These are phyloP conservation scores for Brachionus sp. DNA, from an alignment of 1,140 invertebrate species.

Conservation along the genomic window DNA sequence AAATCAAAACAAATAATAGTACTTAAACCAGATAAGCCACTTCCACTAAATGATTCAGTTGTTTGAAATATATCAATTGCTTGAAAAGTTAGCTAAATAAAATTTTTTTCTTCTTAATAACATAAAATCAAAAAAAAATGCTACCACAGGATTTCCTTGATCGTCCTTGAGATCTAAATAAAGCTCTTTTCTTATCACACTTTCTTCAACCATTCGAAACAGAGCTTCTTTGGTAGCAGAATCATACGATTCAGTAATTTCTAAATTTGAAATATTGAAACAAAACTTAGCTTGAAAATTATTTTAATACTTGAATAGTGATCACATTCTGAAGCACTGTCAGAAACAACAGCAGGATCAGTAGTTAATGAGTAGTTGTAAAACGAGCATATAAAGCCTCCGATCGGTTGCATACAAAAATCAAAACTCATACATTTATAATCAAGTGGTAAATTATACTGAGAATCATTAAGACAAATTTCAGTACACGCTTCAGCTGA, in stretches of 20 bases:
- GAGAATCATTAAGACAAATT: not conserved
- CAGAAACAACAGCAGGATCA: not conserved
- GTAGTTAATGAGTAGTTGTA: constrained; percentile 31
- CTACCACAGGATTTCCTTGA: not conserved
- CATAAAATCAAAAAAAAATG: no score
- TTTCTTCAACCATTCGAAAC: constrained; percentile 36
- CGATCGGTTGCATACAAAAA: not conserved
- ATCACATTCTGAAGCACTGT: not conserved
- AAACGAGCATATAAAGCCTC: constrained; percentile 23
- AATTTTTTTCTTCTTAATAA: no score
- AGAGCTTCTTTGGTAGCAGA: not conserved
- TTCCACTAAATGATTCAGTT: not conserved
- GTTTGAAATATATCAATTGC: constrained; percentile 10
- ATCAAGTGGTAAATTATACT: not conserved
- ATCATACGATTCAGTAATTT: constrained; percentile 30
- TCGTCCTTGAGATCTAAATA: constrained; percentile 9
- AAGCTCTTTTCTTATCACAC: constrained; percentile 7
- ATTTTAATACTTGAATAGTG: constrained; percentile 16
- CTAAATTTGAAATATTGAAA: constrained; percentile 7
- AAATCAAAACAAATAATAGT: not conserved
- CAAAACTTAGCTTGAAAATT: not conserved
- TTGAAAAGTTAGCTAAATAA: not conserved
- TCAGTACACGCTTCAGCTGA: constrained; percentile 5
- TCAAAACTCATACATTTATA: constrained; percentile 44
- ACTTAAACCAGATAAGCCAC: not conserved